These are phyloP conservation scores for Saguinus imperator DNA, from an alignment of 2,113 vertebrate genomes.

Conservation along the genomic window DNA sequence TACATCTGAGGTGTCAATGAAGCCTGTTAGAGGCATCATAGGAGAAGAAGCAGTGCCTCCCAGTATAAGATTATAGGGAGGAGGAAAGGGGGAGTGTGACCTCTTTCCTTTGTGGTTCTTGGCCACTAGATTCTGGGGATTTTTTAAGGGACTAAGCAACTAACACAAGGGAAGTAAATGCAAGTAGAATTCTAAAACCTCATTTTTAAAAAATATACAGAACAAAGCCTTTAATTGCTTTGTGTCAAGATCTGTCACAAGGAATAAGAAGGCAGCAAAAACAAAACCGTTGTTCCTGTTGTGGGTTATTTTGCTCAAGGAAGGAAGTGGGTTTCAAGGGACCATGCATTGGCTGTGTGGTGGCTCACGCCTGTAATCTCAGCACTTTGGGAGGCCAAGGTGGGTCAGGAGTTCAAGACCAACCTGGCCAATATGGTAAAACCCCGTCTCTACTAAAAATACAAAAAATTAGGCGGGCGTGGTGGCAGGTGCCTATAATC, in stretches of 20 bases:
- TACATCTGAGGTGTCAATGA: background rate
- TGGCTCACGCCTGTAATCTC: no score
- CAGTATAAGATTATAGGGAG: background rate
- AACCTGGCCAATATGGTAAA: no score
- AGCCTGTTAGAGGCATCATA: background rate
- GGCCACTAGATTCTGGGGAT: background rate
- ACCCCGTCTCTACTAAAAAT: no score
- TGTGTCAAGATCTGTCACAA: background rate
- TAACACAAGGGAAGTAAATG: background rate
- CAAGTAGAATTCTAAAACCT: background rate
- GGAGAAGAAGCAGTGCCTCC: background rate
- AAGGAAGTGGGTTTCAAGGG: background rate
- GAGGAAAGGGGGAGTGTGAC: background rate
- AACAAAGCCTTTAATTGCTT: background rate
- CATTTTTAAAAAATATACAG: background rate
- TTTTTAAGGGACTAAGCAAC: background rate
- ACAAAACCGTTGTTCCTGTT: background rate
- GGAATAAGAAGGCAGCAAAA: background rate
- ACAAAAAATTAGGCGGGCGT: no score
- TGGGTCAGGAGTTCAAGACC: no score
- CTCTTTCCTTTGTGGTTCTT: background rate
- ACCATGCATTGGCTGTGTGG: no score
- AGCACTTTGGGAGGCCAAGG: no score
- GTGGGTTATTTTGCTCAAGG: background rate
- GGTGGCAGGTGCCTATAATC: no score